Base-by-base conservation (phyloP, 2,113 vertebrate species). In the Oncorhynchus tshawytscha region DNA sequence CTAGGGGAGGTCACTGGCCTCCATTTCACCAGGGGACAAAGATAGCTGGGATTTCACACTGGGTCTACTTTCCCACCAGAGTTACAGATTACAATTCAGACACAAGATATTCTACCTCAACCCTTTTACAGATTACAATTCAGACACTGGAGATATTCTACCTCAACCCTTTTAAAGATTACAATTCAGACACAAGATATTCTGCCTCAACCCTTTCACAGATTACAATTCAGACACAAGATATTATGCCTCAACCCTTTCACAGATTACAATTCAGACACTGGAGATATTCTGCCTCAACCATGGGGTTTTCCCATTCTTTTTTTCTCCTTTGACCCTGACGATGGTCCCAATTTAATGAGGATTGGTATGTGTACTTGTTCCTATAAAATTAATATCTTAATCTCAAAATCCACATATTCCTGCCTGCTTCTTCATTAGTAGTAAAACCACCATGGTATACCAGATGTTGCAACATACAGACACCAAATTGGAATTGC, bases 1-100 rank as follows among this genome's bases (percentile, higher is more conserved):
- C 72, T 11, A 24, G 65, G 54, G 78, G 66, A 85, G 84, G 88
- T 90, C 85, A 85, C 15, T 80, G 88, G 76, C 86, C 89, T 85
- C 85, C 72, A 87, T 92, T 90, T 86, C 84, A 85, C 83, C 60
- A 70, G 75, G 77, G 77, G 79, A 77, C 82, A 87, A 66, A 73
- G 80, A 89, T 81, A 81, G 76, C 85, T 72, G 71, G 65, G 59
- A 82, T 86, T 84, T 87, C 60, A 78, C 66, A 85, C 73, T 81
- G 48, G 57, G 74, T 73, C 70, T 64, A 45, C 51, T 77, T 86
- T 82, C 73, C 74, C 57, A 59, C 80, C 82, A 69, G 73, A 67
- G 81, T 76, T 71, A 81, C 69, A 73, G 70, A 88, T 88, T 87
- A 76, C 70, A 75, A 82, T 78, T 86, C 66, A 79, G 72, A 78